Conservation (phyloP, 2,113 vertebrate genomes). For the Dunckerocampus dactyliophorus region DNA sequence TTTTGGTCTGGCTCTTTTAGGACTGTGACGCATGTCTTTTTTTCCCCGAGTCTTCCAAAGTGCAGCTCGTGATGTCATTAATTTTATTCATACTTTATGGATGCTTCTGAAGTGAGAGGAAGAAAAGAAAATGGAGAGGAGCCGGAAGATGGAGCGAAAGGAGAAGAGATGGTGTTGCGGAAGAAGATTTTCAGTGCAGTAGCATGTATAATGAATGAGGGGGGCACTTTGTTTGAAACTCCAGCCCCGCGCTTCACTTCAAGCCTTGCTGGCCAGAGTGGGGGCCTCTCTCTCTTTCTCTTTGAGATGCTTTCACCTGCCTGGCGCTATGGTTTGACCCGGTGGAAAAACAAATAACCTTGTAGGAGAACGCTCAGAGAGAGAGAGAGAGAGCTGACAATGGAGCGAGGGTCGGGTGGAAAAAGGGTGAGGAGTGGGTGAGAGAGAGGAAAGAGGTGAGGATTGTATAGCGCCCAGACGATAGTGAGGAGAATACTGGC, state of each 20-base stretch:
- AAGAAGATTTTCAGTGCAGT: constrained; percentile 75
- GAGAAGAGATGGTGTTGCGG: constrained; percentile 63
- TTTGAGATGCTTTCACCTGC: constrained; percentile 64
- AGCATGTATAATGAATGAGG: constrained; percentile 82
- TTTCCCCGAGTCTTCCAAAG: constrained; percentile 69
- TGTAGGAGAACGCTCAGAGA: constrained; percentile 53
- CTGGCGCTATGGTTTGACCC: constrained; percentile 61
- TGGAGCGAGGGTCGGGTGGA: constrained; percentile 21
- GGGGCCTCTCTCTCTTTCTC: constrained; percentile 62
- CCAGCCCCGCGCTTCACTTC: constrained; percentile 63
- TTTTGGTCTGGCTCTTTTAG: constrained; percentile 46
- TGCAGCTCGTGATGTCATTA: constrained; percentile 79
- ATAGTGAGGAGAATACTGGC: constrained; percentile 70
- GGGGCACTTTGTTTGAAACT: constrained; percentile 77
- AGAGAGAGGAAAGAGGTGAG: constrained; percentile 61
- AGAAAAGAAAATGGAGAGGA: constrained; percentile 27
- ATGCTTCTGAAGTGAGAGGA: constrained; percentile 58
- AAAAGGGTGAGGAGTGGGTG: constrained; percentile 48
- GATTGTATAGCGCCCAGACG: constrained; percentile 66
- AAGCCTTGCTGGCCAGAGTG: constrained; percentile 73
- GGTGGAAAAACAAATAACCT: constrained; percentile 77
- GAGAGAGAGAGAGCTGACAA: constrained; percentile 13
- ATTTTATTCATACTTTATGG: constrained; percentile 79
- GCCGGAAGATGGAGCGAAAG: constrained; percentile 27
- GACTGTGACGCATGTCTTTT: constrained; percentile 73